A percentile compares a stretch with the other conserved stretches of the same genome.
Conservation (phyloP, 92 coral and sea anemone species). For the Ricordea florida region DNA sequence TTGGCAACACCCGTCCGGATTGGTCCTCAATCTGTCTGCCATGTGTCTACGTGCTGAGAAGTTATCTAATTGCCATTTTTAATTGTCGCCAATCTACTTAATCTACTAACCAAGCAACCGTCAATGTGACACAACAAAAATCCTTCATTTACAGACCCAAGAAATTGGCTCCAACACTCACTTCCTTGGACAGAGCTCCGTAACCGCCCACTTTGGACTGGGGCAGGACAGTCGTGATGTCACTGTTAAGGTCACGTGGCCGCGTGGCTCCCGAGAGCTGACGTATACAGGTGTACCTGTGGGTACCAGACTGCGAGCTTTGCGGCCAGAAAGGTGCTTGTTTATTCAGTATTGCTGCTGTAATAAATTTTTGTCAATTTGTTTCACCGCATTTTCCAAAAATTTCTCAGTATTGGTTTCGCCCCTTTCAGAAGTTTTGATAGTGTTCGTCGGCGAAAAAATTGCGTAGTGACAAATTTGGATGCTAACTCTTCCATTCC, state of each 20-base stretch:
- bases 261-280: constrained; percentile 39
- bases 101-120: too few relatives aligned
- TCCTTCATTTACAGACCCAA: constrained; percentile 55
- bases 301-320: constrained; percentile 64
- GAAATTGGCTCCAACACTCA: constrained; percentile 96
- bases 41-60: too few relatives aligned
- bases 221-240: constrained; percentile 71
- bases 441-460: too few relatives aligned
- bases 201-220: constrained; percentile 88
- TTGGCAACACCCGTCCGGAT: too few relatives aligned
- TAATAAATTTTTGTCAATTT: background rate
- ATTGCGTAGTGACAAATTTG: too few relatives aligned
- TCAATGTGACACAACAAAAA: too few relatives aligned
- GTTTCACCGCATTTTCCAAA: too few relatives aligned
- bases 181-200: constrained; percentile 88
- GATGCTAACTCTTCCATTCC: too few relatives aligned
- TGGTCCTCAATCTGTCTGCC: too few relatives aligned
- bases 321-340: constrained; percentile 65
- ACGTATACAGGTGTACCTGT: constrained; percentile 68
- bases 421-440: background rate
- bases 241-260: constrained; percentile 89
- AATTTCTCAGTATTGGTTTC: background rate
- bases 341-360: too few relatives aligned
- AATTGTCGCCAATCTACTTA: background rate
- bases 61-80: too few relatives aligned